Evolutionary conservation across 1,140 invertebrate genomes (phyloP).

Genomic region (Apocrypta bakeri): DNA sequence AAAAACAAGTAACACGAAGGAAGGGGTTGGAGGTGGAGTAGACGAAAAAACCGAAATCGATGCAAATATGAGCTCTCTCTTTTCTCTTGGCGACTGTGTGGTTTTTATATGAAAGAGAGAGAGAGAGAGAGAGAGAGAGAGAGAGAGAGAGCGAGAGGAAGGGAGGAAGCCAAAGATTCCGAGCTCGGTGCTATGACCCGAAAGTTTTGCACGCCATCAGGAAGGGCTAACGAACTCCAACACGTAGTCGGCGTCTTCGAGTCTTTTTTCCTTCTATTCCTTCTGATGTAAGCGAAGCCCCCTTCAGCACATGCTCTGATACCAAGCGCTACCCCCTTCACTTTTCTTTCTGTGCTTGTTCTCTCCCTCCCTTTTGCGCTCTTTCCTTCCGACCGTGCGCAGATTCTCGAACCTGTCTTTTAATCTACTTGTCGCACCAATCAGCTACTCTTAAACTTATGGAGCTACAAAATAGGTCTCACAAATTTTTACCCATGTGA

Average conservation of each 20-base stretch:
- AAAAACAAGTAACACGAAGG: constrained; percentile 27
- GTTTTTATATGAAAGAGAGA: background rate
- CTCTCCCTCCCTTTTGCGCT: background rate
- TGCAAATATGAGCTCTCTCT: constrained; percentile 33
- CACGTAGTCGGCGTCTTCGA: background rate
- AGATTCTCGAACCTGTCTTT: background rate
- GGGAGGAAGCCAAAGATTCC: background rate
- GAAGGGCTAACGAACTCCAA: constrained; percentile 40
- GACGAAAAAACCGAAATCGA: constrained; percentile 35
- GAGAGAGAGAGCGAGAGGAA: background rate
- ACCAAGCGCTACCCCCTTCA: constrained; percentile 1
- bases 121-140: too few relatives aligned
- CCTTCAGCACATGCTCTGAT: background rate
- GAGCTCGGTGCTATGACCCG: constrained; percentile 25
- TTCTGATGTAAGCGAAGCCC: background rate
- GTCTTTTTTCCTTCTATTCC: background rate
- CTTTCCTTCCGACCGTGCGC: background rate
- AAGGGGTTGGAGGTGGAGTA: background rate
- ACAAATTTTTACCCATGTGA: too few relatives aligned
- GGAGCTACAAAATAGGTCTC: too few relatives aligned
- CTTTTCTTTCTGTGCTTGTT: background rate
- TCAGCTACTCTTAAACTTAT: background rate
- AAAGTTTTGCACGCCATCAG: constrained; percentile 39
- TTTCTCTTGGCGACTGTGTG: background rate
- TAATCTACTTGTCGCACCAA: background rate